phyloP scores from a whole-genome alignment of 1,140 invertebrate genomes.

The Littorina saxatilis region DNA sequence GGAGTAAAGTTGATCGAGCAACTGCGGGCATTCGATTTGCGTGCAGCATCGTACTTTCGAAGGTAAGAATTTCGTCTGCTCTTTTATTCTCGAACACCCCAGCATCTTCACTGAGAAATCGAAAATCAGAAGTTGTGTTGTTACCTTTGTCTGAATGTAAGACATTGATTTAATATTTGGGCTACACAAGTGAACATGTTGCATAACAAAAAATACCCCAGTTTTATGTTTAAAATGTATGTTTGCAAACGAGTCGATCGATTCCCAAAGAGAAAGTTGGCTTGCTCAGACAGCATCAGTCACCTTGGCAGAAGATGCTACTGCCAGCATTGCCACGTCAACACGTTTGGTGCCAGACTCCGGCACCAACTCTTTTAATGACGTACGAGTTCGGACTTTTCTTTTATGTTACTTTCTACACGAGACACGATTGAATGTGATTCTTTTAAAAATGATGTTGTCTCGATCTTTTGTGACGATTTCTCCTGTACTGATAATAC shows the following conservation, averaged over 20 bases:
- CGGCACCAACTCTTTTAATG: background rate
- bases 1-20: background rate
- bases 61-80: constrained; percentile 35
- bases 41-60: background rate
- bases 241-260: too few relatives aligned
- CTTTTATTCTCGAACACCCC: background rate
- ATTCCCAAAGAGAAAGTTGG: background rate
- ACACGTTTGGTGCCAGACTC: constrained; percentile 17
- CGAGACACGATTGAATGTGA: too few relatives aligned
- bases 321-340: constrained; percentile 32
- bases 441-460: too few relatives aligned
- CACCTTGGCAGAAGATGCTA: too few relatives aligned
- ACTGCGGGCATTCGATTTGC: background rate
- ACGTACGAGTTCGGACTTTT: background rate
- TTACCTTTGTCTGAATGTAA: background rate
- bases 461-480: too few relatives aligned
- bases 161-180: background rate
- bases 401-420: too few relatives aligned
- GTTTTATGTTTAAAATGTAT: too few relatives aligned
- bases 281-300: background rate
- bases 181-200: background rate
- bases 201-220: background rate
- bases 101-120: background rate
- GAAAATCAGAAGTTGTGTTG: background rate
- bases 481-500: background rate